These are phyloP conservation scores for Heliornis fulica DNA, from an alignment of 2,113 vertebrate species.

Conservation along the genomic window DNA sequence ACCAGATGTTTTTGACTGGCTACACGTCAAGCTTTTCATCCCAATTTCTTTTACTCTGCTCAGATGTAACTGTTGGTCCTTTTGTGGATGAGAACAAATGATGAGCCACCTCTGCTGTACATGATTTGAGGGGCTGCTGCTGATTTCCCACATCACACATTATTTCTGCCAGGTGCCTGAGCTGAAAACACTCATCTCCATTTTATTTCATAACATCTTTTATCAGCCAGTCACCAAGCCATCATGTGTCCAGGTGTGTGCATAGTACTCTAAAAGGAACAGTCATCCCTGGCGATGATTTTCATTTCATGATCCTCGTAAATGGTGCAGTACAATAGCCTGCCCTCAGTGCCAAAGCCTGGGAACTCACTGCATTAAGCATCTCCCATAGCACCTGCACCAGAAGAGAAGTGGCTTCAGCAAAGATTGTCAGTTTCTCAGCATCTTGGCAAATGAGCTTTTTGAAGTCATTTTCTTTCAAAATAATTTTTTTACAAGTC, in stretches of 20 bases:
- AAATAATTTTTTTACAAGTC: neutral
- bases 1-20: neutral
- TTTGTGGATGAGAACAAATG: neutral
- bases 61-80: neutral
- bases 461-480: neutral
- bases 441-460: neutral
- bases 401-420: neutral
- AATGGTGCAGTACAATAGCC: neutral
- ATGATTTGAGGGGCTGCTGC: neutral
- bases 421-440: neutral
- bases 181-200: conserved; percentile 1
- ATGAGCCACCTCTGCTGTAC: neutral
- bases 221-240: neutral
- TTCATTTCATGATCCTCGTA: neutral
- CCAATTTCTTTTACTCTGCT: neutral
- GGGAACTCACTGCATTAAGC: neutral
- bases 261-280: neutral
- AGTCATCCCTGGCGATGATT: neutral
- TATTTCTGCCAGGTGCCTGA: conserved; percentile 19
- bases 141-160: neutral
- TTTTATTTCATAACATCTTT: conserved; percentile 35
- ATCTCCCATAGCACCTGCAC: neutral
- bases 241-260: conserved; percentile 8
- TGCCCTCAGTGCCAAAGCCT: neutral
- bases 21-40: neutral